phyloP scores from a whole-genome alignment of 1,140 invertebrate genomes.

The Bombus confusus region DNA sequence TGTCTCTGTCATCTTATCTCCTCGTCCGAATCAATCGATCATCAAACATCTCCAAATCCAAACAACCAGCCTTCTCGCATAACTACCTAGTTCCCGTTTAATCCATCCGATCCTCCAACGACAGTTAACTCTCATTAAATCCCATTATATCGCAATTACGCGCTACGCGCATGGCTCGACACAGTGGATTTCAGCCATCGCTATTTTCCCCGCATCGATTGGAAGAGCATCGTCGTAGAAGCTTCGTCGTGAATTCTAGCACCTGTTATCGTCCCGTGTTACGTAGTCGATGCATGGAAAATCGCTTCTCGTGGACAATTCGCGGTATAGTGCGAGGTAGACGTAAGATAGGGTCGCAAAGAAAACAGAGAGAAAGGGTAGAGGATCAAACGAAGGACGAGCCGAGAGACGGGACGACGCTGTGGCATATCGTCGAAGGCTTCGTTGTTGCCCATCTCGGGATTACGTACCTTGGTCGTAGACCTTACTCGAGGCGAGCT shows the following conservation, averaged over 20 bases:
- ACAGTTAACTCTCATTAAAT: neutral
- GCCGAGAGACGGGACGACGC: conserved; percentile 23
- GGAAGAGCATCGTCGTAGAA: neutral
- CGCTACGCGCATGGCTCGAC: neutral
- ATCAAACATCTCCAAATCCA: too few relatives aligned
- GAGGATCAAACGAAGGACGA: conserved; percentile 18
- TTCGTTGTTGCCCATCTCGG: conserved; percentile 69
- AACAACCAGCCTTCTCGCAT: too few relatives aligned
- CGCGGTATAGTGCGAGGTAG: neutral
- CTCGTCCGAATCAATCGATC: too few relatives aligned
- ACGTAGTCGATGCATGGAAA: neutral
- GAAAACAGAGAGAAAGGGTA: conserved; percentile 1
- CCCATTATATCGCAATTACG: neutral
- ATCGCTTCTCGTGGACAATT: neutral
- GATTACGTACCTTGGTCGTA: conserved; percentile 75
- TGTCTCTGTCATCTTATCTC: too few relatives aligned
- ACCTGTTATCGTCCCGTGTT: conserved; percentile 25
- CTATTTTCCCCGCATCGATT: neutral
- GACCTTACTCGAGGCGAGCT: conserved; percentile 69
- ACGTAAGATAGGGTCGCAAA: neutral
- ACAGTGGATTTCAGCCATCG: neutral
- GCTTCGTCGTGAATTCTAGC: neutral
- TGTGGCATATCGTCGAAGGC: conserved; percentile 53
- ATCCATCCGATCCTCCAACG: neutral
- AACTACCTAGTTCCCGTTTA: too few relatives aligned